Percentiles rank a stretch among this genome's conserved stretches.
Conservation (phyloP, 2,888 invertebrate species). For the Tenthredo notha region DNA sequence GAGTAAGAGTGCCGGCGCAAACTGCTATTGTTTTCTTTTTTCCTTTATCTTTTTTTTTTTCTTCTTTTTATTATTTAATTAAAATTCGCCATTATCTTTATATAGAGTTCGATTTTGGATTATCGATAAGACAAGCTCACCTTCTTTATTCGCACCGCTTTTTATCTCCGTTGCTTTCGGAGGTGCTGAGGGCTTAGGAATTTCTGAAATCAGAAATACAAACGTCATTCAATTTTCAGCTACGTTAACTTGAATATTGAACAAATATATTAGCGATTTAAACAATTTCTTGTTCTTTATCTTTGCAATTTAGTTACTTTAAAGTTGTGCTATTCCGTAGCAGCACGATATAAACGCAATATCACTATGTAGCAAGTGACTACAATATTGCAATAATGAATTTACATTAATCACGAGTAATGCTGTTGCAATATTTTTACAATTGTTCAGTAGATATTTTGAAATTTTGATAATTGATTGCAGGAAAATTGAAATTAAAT, state of each 20-base stretch:
- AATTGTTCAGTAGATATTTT: too few species aligned
- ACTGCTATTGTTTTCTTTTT: not conserved
- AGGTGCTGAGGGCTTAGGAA: constrained; percentile 92
- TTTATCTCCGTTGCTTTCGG: constrained; percentile 91
- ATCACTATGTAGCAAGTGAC: not conserved
- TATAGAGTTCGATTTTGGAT: not conserved
- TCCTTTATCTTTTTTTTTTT: too few species aligned
- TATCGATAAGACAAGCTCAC: constrained; percentile 78
- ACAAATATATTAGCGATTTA: not conserved
- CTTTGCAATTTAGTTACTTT: not conserved
- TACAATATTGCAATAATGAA: not conserved
- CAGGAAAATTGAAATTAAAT: too few species aligned
- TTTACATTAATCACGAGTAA: not conserved
- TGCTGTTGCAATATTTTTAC: not conserved
- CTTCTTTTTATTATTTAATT: not conserved
- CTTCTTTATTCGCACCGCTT: constrained; percentile 88
- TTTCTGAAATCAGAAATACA: constrained; percentile 83
- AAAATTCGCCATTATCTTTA: not conserved
- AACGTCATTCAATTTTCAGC: not conserved
- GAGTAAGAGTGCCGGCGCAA: not conserved
- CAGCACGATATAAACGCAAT: not conserved
- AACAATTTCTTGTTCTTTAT: not conserved
- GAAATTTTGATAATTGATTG: too few species aligned
- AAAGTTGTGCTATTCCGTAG: too few species aligned
- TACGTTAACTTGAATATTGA: not conserved